phyloP scores from a whole-genome alignment of 2,113 vertebrate genomes.

The Propithecus coquereli region DNA sequence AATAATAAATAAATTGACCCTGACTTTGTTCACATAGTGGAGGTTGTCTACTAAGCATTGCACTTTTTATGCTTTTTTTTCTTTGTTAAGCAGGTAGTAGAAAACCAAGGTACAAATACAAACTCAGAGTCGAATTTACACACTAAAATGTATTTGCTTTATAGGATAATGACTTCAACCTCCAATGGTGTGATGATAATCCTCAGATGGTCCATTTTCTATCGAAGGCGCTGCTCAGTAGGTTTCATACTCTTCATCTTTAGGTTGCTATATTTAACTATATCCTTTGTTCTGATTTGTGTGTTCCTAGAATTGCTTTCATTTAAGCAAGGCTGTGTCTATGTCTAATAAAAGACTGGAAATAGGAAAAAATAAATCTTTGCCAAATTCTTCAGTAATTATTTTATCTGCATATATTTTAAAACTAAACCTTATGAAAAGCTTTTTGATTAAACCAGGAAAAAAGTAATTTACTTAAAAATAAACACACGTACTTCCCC shows the following conservation, averaged over 20 bases:
- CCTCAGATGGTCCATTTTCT: neutral
- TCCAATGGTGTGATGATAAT: neutral
- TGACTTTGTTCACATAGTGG: neutral
- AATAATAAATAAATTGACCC: neutral
- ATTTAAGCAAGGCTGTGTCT: neutral
- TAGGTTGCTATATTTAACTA: neutral
- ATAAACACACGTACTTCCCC: neutral
- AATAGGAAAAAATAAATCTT: neutral
- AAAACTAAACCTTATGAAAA: conserved; percentile 4
- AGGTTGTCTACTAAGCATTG: neutral
- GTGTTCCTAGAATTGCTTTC: neutral
- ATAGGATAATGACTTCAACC: neutral
- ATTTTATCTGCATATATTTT: neutral
- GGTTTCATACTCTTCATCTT: neutral
- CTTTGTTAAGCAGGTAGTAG: neutral
- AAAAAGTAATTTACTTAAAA: conserved; percentile 10
- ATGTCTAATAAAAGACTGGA: neutral
- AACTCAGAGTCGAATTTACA: neutral
- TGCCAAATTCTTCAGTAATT: neutral
- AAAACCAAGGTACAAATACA: neutral
- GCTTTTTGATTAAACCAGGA: neutral
- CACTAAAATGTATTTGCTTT: neutral
- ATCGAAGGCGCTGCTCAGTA: neutral
- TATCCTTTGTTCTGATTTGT: neutral
- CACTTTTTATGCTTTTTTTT: neutral